Base-by-base conservation (phyloP, 2,113 vertebrate species). In the Phocoena phocoena region DNA sequence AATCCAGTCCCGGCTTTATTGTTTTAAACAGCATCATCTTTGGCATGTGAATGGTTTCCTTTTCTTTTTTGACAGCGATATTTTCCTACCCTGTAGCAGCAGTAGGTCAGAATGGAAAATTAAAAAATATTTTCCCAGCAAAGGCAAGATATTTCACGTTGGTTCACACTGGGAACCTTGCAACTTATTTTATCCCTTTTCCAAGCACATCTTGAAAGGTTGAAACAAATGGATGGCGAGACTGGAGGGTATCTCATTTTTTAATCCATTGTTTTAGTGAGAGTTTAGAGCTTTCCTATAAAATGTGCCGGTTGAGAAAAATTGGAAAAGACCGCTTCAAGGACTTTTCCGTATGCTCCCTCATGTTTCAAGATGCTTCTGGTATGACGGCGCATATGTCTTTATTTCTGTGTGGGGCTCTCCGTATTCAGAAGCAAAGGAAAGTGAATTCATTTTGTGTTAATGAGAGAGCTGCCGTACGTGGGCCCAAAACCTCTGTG, bases 251-350 rank as follows among this genome's bases (percentile, higher is more conserved):
- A 33, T 53, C 97, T 95, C 96, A 95, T 96, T 93, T 96, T 96
- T 93, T 90, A 97, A 93, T 94, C 90, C 33, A 70, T 87, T 91
- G 88, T 93, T 94, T 96, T 93, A 79, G 71, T 76, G 86, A 90
- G 79, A 86, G 33, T 88, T 93, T 62, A 74, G 70, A 86, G 83
- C 68, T 88, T 94, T 74, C 85, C 58, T 80, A 10, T 96, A 65
- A 95, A 87, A 93, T 58, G 60, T 41, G 18, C 21, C 36, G 14
- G 80, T 60, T 62, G 86, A 86, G 85, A 63, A 94, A 88, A 95
- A 91, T 25, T 62, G 79, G 86, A 28, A 93, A 93, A 91, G 41
- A 62, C 38, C 60, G 73, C 73, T 92, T 98, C 96, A 97, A 98
- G 97, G 97, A 90, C 97, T 84, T 97, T 96, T 86, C 44, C 15